Percentiles rank a stretch among this genome's conserved stretches.
phyloP scores from a whole-genome alignment of 1,140 invertebrate genomes.

The Pseudomyrmex pallidus region DNA sequence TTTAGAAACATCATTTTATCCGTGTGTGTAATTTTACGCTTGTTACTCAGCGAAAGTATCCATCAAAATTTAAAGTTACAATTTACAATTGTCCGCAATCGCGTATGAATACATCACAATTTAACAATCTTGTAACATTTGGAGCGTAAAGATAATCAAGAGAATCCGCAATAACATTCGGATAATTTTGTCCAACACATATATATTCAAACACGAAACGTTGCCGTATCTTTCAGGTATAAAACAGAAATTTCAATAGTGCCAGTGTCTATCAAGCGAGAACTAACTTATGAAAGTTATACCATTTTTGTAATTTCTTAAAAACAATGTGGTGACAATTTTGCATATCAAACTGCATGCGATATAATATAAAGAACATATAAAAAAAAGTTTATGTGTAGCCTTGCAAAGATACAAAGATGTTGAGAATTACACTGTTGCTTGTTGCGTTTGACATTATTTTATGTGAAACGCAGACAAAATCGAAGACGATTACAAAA shows the following conservation, averaged over 20 bases:
- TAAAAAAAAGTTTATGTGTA: neutral
- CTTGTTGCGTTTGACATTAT: slow-evolving; percentile 20
- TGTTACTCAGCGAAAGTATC: neutral
- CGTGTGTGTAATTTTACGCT: slow-evolving; percentile 34
- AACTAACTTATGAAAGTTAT: neutral
- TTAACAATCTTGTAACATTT: slow-evolving; percentile 6
- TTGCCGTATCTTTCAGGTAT: neutral
- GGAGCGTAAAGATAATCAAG: neutral
- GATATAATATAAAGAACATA: neutral
- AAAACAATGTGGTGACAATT: too few species aligned
- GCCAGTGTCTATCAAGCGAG: neutral
- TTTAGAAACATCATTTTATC: slow-evolving; percentile 12
- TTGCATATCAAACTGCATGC: too few species aligned
- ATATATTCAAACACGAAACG: neutral
- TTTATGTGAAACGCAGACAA: slow-evolving; percentile 29
- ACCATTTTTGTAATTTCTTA: too few species aligned
- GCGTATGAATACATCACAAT: slow-evolving; percentile 9
- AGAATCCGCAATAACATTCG: neutral
- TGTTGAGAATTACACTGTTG: slow-evolving; percentile 37
- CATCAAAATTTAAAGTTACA: neutral
- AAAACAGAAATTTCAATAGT: neutral
- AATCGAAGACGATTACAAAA: neutral
- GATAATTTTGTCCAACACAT: neutral
- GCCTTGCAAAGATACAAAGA: slow-evolving; percentile 11
- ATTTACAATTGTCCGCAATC: neutral